phyloP scores from a whole-genome alignment of 2,113 vertebrate genomes.

The Crotalus viridis region DNA sequence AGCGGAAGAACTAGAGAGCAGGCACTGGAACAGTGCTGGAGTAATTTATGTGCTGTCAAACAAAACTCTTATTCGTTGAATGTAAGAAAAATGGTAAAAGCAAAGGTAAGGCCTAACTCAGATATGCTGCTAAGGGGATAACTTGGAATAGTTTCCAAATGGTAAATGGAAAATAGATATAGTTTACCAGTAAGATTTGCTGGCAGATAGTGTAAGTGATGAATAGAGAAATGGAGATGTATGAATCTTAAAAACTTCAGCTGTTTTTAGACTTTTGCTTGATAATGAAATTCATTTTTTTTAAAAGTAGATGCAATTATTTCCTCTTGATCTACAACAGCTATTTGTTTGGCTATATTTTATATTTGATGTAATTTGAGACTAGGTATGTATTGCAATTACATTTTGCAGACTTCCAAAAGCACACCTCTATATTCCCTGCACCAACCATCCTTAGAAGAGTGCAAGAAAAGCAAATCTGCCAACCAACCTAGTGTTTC shows the following conservation, averaged over 20 bases:
- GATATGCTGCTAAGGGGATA: background rate
- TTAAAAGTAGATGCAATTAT: background rate
- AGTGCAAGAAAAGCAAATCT: conserved; percentile 15
- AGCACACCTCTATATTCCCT: conserved; percentile 10
- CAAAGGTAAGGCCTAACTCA: conserved; percentile 10
- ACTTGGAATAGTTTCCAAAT: background rate
- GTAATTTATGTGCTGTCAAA: background rate
- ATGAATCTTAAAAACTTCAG: background rate
- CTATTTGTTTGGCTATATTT: background rate
- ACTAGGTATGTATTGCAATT: conserved; percentile 18
- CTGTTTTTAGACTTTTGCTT: background rate
- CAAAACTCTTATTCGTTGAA: background rate
- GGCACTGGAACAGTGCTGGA: background rate
- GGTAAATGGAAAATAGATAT: background rate
- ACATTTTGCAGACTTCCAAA: conserved; percentile 28
- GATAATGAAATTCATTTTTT: background rate
- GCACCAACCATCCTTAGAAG: conserved; percentile 11
- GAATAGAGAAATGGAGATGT: background rate
- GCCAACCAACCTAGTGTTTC: background rate
- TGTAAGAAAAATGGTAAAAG: background rate
- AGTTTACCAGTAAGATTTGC: background rate
- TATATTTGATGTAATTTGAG: background rate
- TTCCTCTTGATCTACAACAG: background rate
- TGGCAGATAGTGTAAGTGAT: background rate
- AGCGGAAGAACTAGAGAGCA: background rate